Evolutionary conservation across 2,113 vertebrate genomes (phyloP).

Genomic region (Tachuris rubrigastra): DNA sequence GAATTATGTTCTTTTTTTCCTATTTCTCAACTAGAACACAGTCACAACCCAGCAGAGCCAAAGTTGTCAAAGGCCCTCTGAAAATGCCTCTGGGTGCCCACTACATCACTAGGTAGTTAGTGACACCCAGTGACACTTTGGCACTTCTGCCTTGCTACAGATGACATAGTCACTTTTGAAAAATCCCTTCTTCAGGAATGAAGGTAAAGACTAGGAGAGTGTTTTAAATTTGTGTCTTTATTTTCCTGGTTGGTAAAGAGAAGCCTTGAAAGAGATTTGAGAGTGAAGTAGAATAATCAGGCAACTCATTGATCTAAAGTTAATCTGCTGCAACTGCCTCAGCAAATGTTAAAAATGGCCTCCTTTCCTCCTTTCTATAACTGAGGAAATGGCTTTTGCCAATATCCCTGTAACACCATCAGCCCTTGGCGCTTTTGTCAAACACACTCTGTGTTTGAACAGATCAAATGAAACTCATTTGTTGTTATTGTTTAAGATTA

Average conservation of each 20-base stretch:
- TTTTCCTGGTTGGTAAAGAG: slow-evolving; percentile 71
- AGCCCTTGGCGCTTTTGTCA: slow-evolving; percentile 46
- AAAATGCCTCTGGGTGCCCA: not conserved
- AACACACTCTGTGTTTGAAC: slow-evolving; percentile 30
- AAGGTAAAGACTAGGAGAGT: slow-evolving; percentile 63
- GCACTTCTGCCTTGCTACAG: not conserved
- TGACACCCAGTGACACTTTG: not conserved
- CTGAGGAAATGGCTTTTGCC: slow-evolving; percentile 58
- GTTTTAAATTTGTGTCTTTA: slow-evolving; percentile 69
- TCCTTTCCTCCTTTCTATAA: slow-evolving; percentile 3
- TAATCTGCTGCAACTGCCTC: slow-evolving; percentile 63
- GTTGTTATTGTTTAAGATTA: slow-evolving; percentile 74
- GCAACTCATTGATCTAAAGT: slow-evolving; percentile 78
- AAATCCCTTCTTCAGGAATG: slow-evolving; percentile 62
- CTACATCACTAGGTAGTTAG: not conserved
- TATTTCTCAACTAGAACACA: not conserved
- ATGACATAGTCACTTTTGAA: not conserved
- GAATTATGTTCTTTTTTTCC: not conserved
- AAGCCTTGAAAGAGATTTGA: slow-evolving; percentile 43
- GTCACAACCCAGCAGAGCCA: not conserved
- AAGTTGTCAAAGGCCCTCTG: not conserved
- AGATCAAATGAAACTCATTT: slow-evolving; percentile 73
- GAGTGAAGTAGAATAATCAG: slow-evolving; percentile 74
- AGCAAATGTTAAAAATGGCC: slow-evolving; percentile 65
- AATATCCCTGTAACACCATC: slow-evolving; percentile 52